These are phyloP conservation scores for Metopia argyrocephala DNA, from an alignment of 2,888 invertebrate species.

Conservation along the genomic window DNA sequence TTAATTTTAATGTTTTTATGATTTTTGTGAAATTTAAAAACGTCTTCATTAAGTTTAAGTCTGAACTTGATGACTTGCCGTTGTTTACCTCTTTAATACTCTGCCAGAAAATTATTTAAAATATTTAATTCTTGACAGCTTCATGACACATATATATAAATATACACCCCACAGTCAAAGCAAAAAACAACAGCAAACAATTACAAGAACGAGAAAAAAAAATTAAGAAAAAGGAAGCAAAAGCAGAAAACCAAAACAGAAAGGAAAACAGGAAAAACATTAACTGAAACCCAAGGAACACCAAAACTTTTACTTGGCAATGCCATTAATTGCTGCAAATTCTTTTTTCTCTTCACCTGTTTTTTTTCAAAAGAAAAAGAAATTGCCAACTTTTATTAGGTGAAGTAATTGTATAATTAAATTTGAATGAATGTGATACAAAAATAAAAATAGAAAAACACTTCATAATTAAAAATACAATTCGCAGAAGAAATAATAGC, in stretches of 20 bases:
- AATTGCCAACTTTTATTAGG: conserved; percentile 15
- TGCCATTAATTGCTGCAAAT: conserved; percentile 7
- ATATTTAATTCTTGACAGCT: conserved; percentile 42
- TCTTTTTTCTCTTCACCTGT: not conserved
- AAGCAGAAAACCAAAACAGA: not conserved
- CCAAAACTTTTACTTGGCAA: conserved; percentile 28
- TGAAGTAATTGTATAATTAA: conserved; percentile 45
- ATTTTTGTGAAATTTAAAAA: too few species aligned
- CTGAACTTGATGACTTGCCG: not conserved
- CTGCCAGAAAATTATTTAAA: conserved; percentile 8
- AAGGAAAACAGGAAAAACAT: conserved; percentile 20
- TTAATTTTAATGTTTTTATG: too few species aligned
- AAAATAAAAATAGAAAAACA: not conserved
- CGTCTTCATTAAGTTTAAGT: too few species aligned
- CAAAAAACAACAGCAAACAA: not conserved
- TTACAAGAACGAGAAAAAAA: conserved; percentile 20
- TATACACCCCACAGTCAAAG: not conserved
- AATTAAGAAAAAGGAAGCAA: not conserved
- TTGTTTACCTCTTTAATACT: not conserved
- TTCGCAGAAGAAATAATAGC: not conserved
- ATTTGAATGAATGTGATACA: conserved; percentile 45
- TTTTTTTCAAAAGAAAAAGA: conserved; percentile 3
- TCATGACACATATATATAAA: conserved; percentile 40
- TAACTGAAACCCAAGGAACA: conserved; percentile 37
- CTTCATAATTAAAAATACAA: not conserved